These are phyloP conservation scores for Lordiphosa clarofinis DNA, from an alignment of 1,140 invertebrate genomes.

Conservation along the genomic window DNA sequence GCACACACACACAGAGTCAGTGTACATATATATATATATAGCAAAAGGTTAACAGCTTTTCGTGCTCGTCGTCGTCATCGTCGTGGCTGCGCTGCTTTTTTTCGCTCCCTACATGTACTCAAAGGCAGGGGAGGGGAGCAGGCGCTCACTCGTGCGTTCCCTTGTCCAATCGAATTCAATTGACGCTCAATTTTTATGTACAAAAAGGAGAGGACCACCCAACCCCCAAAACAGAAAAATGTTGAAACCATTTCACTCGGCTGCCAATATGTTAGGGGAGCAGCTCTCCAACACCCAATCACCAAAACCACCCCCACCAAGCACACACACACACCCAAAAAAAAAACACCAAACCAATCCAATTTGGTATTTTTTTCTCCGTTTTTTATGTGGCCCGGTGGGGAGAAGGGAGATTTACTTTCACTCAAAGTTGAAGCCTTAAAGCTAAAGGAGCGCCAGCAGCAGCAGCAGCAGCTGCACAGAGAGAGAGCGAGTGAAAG, in stretches of 20 bases:
- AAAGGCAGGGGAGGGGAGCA: not conserved
- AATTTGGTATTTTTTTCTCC: constrained; percentile 57
- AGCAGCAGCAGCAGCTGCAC: no score
- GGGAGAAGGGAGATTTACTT: constrained; percentile 31
- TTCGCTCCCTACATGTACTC: constrained; percentile 39
- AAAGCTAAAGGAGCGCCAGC: constrained; percentile 20
- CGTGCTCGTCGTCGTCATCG: constrained; percentile 9
- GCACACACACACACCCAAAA: constrained; percentile 9
- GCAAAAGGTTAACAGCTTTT: constrained; percentile 73
- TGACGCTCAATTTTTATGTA: constrained; percentile 78
- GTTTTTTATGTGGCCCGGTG: constrained; percentile 12
- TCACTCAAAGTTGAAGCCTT: constrained; percentile 54
- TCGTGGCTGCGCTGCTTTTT: constrained; percentile 40
- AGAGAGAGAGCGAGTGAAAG: constrained; percentile 16
- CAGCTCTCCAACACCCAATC: constrained; percentile 33
- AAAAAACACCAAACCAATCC: constrained; percentile 69
- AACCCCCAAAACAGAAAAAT: not conserved
- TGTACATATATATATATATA: constrained; percentile 19
- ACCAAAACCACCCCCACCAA: constrained; percentile 41
- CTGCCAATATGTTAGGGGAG: constrained; percentile 53
- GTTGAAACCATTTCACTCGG: constrained; percentile 13
- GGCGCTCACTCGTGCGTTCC: constrained; percentile 52
- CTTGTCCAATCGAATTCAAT: constrained; percentile 79
- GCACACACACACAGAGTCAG: constrained; percentile 2
- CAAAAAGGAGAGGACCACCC: constrained; percentile 25